Base-by-base conservation (phyloP, 37 sponge, comb jelly and placozoan species). In the Tethya wilhelma region DNA sequence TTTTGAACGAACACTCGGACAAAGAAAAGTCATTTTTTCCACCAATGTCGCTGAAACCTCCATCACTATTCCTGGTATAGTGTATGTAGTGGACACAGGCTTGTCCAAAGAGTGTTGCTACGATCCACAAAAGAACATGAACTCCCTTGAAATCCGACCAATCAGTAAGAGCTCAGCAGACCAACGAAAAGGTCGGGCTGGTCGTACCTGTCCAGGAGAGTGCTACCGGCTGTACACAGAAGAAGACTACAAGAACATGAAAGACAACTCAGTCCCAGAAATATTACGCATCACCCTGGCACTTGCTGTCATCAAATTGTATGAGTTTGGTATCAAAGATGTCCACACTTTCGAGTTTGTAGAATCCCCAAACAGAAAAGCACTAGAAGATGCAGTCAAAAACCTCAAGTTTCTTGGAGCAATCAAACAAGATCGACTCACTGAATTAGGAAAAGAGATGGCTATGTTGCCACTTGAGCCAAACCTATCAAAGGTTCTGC, bases 11-110 rank as follows among this genome's bases (percentile, higher is more conserved):
- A 23, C 23, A 42, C 39, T 45, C 4, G 69, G 43, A 1, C 69
- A 76, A 44, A 71, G 97, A 53, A 96, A 90, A 55, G 64, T 96
- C 38, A 67, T 96, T 31, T 90, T 93, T 69, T 79, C 89, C 57
- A 96, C 96, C 29, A 96, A 96, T 86, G 64, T 92, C 22, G 96
- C 96, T 42, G 96, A 95, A 75, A 95, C 93, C 31, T 95, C 96
- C 9, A 78, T 95, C 26, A 95, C 96, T 30, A 91, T 95, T 30
- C 93, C 93, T 44, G 89, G 93, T 25, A 82, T 95, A 1, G 83
- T 80, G 60, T 91, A 89, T 43, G 74, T 95, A 9, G 78, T 96
- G 30, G 96, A 96, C 56, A 78, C 84, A 41, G 96, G 96, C 23
- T 68, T 96, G 26, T 80, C 84, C 34, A 93, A 93, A 39, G 94